These are phyloP conservation scores for Acrocephalus arundinaceus DNA, from an alignment of 2,113 vertebrate species.

Conservation along the genomic window DNA sequence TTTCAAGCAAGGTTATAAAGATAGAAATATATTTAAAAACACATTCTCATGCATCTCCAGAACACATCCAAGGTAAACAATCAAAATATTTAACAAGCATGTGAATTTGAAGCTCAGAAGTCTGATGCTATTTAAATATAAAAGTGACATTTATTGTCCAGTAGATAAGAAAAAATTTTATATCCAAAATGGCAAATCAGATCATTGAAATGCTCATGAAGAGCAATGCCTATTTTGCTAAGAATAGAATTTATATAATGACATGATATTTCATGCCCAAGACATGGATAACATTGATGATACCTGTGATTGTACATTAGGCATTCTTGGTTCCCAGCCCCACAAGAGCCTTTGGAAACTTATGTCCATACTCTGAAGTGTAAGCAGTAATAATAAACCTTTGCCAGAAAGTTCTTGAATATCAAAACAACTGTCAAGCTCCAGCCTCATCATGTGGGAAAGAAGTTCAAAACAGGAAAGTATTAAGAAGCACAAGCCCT, in stretches of 20 bases:
- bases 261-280: background rate
- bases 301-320: background rate
- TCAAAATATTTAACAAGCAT: background rate
- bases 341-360: background rate
- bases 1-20: slow-evolving; percentile 31
- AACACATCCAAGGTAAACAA: background rate
- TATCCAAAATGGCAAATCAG: background rate
- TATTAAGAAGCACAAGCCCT: background rate
- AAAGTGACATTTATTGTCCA: background rate
- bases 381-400: background rate
- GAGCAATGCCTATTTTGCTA: background rate
- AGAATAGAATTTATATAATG: background rate
- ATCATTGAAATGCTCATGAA: background rate
- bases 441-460: background rate
- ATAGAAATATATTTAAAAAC: background rate
- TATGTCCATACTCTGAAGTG: background rate
- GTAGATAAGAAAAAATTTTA: background rate
- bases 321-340: background rate
- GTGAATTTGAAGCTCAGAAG: background rate
- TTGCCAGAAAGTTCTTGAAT: background rate
- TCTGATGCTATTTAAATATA: background rate
- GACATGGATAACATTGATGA: background rate
- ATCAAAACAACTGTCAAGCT: background rate
- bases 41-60: background rate
- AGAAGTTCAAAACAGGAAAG: background rate